Conservation (phyloP, 2,888 invertebrate genomes). For the Amaurobius ferox region DNA sequence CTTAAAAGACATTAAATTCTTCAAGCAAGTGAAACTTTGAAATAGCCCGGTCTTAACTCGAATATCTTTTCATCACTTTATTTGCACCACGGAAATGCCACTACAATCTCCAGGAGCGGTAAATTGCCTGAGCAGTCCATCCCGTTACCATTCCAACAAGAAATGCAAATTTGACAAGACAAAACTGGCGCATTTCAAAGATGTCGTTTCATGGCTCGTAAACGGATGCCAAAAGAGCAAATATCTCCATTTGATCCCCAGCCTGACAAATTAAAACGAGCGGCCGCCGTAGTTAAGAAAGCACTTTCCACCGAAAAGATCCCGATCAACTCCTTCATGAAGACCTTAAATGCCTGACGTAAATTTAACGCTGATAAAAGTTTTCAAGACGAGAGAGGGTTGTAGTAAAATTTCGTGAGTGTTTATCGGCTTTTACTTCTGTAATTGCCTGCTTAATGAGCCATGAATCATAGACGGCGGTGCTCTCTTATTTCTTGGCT, state of each 20-base stretch:
- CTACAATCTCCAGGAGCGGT: neutral
- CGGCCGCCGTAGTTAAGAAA: conserved; percentile 48
- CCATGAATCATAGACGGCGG: conserved; percentile 27
- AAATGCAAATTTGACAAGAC: conserved; percentile 12
- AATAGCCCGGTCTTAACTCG: neutral
- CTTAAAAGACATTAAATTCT: conserved; percentile 18
- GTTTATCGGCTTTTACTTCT: conserved; percentile 68
- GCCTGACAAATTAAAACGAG: conserved; percentile 60
- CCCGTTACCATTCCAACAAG: conserved; percentile 9
- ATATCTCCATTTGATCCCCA: conserved; percentile 24
- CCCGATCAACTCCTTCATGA: conserved; percentile 27
- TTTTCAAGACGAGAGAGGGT: conserved; percentile 41
- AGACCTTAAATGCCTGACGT: conserved; percentile 55
- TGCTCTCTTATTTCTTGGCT: conserved; percentile 48
- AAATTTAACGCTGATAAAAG: conserved; percentile 68
- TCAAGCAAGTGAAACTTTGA: conserved; percentile 10
- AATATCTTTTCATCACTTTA: conserved; percentile 16
- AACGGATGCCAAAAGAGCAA: conserved; percentile 20
- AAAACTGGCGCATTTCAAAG: neutral
- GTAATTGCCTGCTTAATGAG: conserved; percentile 68
- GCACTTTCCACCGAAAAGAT: conserved; percentile 51
- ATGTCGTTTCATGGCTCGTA: conserved; percentile 55
- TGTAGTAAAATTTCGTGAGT: conserved; percentile 66
- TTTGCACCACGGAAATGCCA: neutral
- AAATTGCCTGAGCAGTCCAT: neutral